Evolutionary conservation across 2,888 invertebrate species (phyloP).

Genomic region (Mesorhabditis spiculigera): DNA sequence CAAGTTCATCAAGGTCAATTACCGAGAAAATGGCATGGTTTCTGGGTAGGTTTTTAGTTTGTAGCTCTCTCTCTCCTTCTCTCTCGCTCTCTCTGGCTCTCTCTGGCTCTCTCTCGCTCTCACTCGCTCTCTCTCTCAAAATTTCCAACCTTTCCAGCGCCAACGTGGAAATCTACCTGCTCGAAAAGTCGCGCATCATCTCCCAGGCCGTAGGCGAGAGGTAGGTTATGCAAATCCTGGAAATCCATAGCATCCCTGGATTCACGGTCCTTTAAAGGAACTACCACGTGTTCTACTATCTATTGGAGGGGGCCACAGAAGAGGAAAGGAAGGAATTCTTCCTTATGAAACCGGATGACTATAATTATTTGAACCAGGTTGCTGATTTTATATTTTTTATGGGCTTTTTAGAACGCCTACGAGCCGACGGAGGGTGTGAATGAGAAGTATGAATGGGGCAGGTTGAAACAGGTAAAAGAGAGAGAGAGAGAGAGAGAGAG

Average conservation of each 20-base stretch:
- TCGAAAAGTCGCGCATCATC: slow-evolving; percentile 91
- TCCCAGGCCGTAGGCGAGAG: slow-evolving; percentile 84
- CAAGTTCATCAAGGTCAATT: slow-evolving; percentile 94
- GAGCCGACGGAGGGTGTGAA: slow-evolving; percentile 81
- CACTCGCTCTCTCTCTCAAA: background rate
- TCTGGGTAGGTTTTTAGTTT: slow-evolving; percentile 73
- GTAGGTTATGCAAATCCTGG: slow-evolving; percentile 37
- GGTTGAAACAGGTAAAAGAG: slow-evolving; percentile 60
- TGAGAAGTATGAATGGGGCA: slow-evolving; percentile 85
- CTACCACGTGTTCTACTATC: slow-evolving; percentile 94
- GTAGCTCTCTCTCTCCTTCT: background rate
- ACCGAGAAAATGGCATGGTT: slow-evolving; percentile 96
- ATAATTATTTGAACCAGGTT: slow-evolving; percentile 82
- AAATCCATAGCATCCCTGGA: background rate
- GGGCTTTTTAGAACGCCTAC: slow-evolving; percentile 75
- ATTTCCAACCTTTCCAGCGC: slow-evolving; percentile 66
- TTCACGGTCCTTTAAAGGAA: slow-evolving; percentile 66
- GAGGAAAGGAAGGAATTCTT: slow-evolving; percentile 78
- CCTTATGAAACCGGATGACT: slow-evolving; percentile 79
- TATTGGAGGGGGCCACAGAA: slow-evolving; percentile 82
- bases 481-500: too few species aligned
- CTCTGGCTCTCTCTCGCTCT: background rate
- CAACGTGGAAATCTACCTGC: slow-evolving; percentile 88
- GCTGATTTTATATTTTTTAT: slow-evolving; percentile 9
- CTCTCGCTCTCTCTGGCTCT: too few species aligned